Evolutionary conservation across 2,888 invertebrate species (phyloP).

Genomic region (Xanthorhoe spadicearia): DNA sequence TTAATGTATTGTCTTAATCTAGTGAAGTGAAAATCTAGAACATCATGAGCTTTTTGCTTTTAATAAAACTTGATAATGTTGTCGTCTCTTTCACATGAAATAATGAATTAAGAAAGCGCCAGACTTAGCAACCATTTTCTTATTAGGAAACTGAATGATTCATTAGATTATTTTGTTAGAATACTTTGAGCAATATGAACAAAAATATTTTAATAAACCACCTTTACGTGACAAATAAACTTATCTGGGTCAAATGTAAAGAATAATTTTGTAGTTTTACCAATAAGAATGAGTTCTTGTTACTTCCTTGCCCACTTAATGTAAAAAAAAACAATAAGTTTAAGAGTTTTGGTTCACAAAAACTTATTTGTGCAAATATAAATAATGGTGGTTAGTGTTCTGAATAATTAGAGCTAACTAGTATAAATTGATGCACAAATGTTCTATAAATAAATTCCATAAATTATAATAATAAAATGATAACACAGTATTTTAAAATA

Average conservation of each 20-base stretch:
- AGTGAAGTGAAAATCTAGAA: not conserved
- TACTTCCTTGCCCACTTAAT: too few species aligned
- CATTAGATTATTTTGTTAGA: not conserved
- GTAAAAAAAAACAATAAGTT: too few species aligned
- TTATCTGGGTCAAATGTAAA: too few species aligned
- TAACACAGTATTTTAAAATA: conserved; percentile 29
- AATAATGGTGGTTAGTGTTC: too few species aligned
- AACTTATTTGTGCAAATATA: too few species aligned
- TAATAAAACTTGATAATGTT: not conserved
- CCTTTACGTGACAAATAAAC: not conserved
- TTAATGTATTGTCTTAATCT: not conserved
- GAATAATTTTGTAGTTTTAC: not conserved
- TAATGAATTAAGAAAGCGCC: too few species aligned
- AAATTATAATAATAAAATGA: conserved; percentile 4
- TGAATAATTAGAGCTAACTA: not conserved
- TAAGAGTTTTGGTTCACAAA: too few species aligned
- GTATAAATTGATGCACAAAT: not conserved
- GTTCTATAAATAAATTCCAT: not conserved
- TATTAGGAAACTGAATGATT: too few species aligned
- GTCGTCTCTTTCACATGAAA: too few species aligned
- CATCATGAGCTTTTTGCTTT: not conserved
- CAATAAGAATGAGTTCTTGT: not conserved
- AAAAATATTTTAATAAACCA: conserved; percentile 2
- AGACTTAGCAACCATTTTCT: too few species aligned
- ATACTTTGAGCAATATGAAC: conserved; percentile 14